Evolutionary conservation across 2,888 invertebrate species (phyloP).

Genomic region (Epirrita christyi): DNA sequence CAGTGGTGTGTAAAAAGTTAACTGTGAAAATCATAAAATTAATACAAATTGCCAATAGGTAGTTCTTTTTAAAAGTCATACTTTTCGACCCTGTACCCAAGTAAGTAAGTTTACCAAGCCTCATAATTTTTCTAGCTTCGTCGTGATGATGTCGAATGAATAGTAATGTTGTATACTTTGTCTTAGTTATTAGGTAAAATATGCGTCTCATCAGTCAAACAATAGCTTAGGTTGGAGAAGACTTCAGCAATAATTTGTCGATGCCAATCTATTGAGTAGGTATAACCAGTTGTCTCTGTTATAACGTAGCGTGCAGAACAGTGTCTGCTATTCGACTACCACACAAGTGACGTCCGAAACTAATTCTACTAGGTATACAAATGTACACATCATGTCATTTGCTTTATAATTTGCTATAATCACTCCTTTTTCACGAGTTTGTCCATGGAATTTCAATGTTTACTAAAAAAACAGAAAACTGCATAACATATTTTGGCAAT

Average conservation of each 20-base stretch:
- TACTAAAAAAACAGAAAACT: too few relatives aligned
- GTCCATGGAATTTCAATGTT: slow-evolving; percentile 22
- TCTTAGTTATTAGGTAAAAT: neutral
- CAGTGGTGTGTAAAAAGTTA: too few relatives aligned
- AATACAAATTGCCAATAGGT: too few relatives aligned
- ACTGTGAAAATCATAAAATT: too few relatives aligned
- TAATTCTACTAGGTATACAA: slow-evolving; percentile 29
- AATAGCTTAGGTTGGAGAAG: slow-evolving; percentile 15
- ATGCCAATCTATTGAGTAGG: slow-evolving; percentile 23
- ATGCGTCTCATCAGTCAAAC: slow-evolving; percentile 19
- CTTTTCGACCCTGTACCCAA: too few relatives aligned
- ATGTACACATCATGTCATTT: slow-evolving; percentile 23
- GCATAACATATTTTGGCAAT: too few relatives aligned
- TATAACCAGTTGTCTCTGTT: too few relatives aligned
- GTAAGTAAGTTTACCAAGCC: too few relatives aligned
- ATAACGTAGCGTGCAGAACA: slow-evolving; percentile 30
- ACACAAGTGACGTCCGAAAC: slow-evolving; percentile 39
- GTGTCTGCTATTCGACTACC: slow-evolving; percentile 28
- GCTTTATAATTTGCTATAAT: slow-evolving; percentile 25
- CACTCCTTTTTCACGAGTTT: slow-evolving; percentile 14
- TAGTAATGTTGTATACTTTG: neutral
- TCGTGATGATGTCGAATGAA: too few relatives aligned
- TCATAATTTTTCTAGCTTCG: too few relatives aligned
- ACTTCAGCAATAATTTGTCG: slow-evolving; percentile 20
- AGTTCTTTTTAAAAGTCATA: too few relatives aligned